These are phyloP conservation scores for Ethmia dodecea DNA, from an alignment of 2,888 invertebrate genomes.

Conservation along the genomic window DNA sequence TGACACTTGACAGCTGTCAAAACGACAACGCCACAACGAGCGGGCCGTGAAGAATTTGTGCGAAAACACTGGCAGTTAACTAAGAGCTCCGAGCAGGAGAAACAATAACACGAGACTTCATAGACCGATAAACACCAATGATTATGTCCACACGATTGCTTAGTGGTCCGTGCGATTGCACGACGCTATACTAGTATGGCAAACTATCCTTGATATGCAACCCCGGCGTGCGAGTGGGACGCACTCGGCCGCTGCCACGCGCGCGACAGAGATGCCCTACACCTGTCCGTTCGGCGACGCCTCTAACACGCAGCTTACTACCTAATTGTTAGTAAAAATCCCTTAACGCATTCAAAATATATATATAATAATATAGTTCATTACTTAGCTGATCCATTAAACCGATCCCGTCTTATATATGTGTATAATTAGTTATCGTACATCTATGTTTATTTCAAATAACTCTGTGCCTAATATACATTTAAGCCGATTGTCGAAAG, in stretches of 20 bases:
- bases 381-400: slow-evolving; percentile 64
- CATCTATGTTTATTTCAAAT: slow-evolving; percentile 59
- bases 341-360: slow-evolving; percentile 75
- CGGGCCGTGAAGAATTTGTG: slow-evolving; percentile 1
- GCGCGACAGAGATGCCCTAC: slow-evolving; percentile 38
- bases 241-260: slow-evolving; percentile 18
- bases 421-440: slow-evolving; percentile 62
- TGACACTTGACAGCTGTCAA: slow-evolving; percentile 15
- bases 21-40: slow-evolving; percentile 12
- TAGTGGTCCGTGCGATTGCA: slow-evolving; percentile 32
- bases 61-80: slow-evolving; percentile 14
- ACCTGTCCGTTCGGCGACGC: slow-evolving; percentile 21
- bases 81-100: slow-evolving; percentile 18
- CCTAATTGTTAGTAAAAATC: slow-evolving; percentile 74
- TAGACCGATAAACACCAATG: slow-evolving; percentile 50
- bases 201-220: slow-evolving; percentile 68
- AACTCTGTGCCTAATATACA: slow-evolving; percentile 74
- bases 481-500: slow-evolving; percentile 70
- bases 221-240: slow-evolving; percentile 33
- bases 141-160: slow-evolving; percentile 65
- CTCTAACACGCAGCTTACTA: slow-evolving; percentile 60
- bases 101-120: slow-evolving; percentile 38
- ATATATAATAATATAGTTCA: slow-evolving; percentile 57
- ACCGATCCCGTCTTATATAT: slow-evolving; percentile 54
- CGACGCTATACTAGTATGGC: slow-evolving; percentile 66